Percentiles rank a stretch among this genome's conserved stretches.
Conservation (phyloP, 2,797 vertebrate genomes). For the Margarornis squamiger region DNA sequence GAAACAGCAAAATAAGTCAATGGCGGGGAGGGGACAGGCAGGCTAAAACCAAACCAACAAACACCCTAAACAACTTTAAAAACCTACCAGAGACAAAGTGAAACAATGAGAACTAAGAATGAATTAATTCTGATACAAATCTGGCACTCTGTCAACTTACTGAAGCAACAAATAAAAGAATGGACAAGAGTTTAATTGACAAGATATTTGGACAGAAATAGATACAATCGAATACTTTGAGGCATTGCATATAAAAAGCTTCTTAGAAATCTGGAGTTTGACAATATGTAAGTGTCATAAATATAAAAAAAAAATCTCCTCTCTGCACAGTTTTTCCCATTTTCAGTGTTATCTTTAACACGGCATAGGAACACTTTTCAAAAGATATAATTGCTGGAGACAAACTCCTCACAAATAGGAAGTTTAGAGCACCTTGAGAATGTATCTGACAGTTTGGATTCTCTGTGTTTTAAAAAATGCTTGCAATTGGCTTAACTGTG, state of each 20-base stretch:
- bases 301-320: not conserved
- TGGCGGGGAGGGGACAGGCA: not conserved
- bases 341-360: not conserved
- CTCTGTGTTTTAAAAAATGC: not conserved
- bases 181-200: not conserved
- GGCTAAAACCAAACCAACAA: not conserved
- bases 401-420: not conserved
- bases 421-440: not conserved
- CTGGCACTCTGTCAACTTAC: not conserved
- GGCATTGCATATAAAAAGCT: not conserved
- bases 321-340: not conserved
- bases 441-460: not conserved
- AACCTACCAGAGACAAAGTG: not conserved
- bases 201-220: not conserved
- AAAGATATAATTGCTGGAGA: not conserved
- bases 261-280: not conserved
- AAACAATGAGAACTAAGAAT: not conserved
- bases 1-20: not conserved
- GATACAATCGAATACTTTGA: not conserved
- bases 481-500: fast-evolving
- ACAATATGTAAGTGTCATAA: not conserved
- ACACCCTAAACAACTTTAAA: not conserved
- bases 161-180: not conserved
- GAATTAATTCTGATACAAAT: not conserved
- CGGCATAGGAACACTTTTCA: not conserved